Evolutionary conservation across 2,113 vertebrate genomes (phyloP).

Genomic region (Anoura caudifer): DNA sequence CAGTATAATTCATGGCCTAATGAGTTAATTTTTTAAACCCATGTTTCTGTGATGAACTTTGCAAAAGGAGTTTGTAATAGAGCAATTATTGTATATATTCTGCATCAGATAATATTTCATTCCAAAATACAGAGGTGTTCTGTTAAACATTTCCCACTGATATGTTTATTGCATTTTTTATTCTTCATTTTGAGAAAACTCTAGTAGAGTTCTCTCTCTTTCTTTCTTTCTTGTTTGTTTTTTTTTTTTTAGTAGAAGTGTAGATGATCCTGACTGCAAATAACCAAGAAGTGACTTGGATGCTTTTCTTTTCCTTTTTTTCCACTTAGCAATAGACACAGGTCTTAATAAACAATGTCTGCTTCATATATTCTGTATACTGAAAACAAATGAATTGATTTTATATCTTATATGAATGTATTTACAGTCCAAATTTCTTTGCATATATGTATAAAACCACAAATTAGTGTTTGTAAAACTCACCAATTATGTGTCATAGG

Average conservation of each 20-base stretch:
- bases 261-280: neutral
- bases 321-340: neutral
- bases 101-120: constrained; percentile 36
- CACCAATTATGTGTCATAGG: neutral
- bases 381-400: neutral
- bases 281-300: neutral
- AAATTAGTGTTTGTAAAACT: neutral
- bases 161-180: constrained; percentile 17
- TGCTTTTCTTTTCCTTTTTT: neutral
- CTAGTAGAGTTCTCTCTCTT: neutral
- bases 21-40: constrained; percentile 61
- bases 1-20: constrained; percentile 42
- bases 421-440: neutral
- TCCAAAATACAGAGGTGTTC: constrained; percentile 34
- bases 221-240: neutral
- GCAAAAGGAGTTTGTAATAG: constrained; percentile 30
- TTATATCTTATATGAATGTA: neutral
- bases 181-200: constrained; percentile 53
- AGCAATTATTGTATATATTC: constrained; percentile 43
- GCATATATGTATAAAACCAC: neutral
- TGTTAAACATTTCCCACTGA: constrained; percentile 9
- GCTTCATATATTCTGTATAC: neutral
- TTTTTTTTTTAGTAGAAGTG: neutral
- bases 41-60: constrained; percentile 62
- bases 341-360: neutral